phyloP scores from a whole-genome alignment of 2,888 invertebrate genomes.

The Tenthredo notha region DNA sequence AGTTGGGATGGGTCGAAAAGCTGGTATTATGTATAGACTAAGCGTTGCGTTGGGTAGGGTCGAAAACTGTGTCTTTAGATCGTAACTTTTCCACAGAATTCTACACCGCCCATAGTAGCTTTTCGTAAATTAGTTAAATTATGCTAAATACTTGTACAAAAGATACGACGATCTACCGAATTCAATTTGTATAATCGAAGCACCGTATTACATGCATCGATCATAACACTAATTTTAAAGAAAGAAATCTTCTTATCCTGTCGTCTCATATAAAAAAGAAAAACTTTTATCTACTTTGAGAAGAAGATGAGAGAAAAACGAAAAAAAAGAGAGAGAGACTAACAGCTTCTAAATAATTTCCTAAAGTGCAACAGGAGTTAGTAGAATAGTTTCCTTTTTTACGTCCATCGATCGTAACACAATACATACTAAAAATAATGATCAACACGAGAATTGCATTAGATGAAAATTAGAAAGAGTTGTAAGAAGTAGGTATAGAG shows the following conservation, averaged over 20 bases:
- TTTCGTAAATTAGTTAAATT: background rate
- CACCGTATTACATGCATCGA: background rate
- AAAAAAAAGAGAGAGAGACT: background rate
- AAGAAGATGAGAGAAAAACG: background rate
- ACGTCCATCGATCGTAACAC: slow-evolving; percentile 6
- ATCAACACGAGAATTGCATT: slow-evolving; percentile 51
- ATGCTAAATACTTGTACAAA: background rate
- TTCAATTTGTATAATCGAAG: slow-evolving; percentile 12
- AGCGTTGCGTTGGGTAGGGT: slow-evolving; percentile 26
- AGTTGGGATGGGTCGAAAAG: slow-evolving; percentile 29
- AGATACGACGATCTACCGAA: background rate
- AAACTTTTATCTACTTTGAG: background rate
- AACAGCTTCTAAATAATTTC: background rate
- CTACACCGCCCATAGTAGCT: background rate
- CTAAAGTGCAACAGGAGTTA: background rate
- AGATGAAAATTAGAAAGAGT: background rate
- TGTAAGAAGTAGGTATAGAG: too few relatives aligned
- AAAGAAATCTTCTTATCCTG: background rate
- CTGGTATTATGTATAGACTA: background rate
- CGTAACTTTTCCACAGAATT: slow-evolving; percentile 33
- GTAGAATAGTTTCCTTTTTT: too few relatives aligned
- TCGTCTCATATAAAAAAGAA: background rate
- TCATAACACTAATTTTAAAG: background rate
- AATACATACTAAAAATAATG: background rate
- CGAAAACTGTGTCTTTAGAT: slow-evolving; percentile 25